Percentiles rank a stretch among this genome's conserved stretches.
These are phyloP conservation scores for Podocnemis expansa DNA, from an alignment of 2,113 vertebrate species.

Conservation along the genomic window DNA sequence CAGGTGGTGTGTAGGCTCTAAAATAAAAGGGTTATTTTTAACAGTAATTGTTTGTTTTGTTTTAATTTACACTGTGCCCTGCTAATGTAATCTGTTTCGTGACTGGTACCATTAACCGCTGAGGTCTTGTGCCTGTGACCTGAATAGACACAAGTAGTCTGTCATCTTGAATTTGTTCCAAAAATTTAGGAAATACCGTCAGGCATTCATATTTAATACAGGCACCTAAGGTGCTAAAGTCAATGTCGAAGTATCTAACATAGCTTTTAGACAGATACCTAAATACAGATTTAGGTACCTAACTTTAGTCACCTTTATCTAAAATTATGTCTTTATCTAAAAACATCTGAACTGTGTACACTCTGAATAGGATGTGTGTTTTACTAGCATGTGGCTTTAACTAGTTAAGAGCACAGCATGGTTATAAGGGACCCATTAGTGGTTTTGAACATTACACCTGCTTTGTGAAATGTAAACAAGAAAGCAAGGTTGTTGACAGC, in stretches of 20 bases:
- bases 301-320: neutral
- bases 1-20: neutral
- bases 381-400: neutral
- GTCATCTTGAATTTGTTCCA: neutral
- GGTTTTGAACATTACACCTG: neutral
- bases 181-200: neutral
- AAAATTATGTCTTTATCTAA: neutral
- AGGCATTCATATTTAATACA: neutral
- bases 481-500: neutral
- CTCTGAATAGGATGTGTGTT: neutral
- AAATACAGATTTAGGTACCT: neutral
- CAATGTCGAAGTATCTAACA: neutral
- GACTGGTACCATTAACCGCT: neutral
- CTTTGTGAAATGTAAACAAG: neutral
- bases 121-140: neutral
- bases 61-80: neutral
- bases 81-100: neutral
- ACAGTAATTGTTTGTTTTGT: neutral
- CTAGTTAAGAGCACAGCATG: neutral
- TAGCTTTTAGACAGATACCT: neutral
- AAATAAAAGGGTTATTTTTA: neutral
- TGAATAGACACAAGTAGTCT: neutral
- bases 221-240: neutral
- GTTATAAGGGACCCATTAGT: neutral
- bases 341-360: neutral